Percentiles rank a stretch among this genome's conserved stretches.
These are phyloP conservation scores for Oceanites oceanicus DNA, from an alignment of 2,113 vertebrate genomes.

Conservation along the genomic window DNA sequence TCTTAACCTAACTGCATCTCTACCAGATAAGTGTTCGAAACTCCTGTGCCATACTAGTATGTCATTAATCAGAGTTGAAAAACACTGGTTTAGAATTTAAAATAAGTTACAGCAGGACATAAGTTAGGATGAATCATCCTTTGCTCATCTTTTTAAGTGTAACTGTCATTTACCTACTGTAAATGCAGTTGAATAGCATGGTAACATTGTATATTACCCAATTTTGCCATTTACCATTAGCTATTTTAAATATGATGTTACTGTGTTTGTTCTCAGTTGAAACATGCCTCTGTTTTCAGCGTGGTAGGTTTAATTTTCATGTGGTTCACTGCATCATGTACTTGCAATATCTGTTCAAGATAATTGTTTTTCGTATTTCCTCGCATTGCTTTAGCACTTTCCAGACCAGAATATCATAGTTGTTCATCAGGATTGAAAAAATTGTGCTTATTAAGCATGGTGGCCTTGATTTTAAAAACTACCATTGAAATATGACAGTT, in stretches of 20 bases:
- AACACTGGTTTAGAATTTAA: background rate
- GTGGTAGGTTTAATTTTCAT: background rate
- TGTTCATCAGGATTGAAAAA: background rate
- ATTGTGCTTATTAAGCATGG: background rate
- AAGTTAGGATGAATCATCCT: conserved; percentile 46
- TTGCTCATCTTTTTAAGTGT: conserved; percentile 36
- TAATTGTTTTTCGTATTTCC: background rate
- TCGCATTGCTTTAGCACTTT: background rate
- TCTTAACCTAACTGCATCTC: conserved; percentile 45
- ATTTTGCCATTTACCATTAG: background rate
- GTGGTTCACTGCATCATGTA: background rate
- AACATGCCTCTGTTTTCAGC: background rate
- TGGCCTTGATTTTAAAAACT: background rate
- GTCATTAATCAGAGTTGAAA: conserved; percentile 28
- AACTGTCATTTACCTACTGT: background rate
- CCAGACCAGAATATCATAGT: background rate
- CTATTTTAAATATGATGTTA: background rate
- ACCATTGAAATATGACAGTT: background rate
- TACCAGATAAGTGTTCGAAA: conserved; percentile 38
- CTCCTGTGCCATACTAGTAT: background rate
- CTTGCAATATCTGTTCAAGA: background rate
- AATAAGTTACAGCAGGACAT: conserved; percentile 23
- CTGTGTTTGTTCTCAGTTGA: background rate
- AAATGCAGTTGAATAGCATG: background rate
- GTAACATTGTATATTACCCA: background rate